phyloP scores from a whole-genome alignment of 2,888 invertebrate genomes.

The Platycnemis pennipes region DNA sequence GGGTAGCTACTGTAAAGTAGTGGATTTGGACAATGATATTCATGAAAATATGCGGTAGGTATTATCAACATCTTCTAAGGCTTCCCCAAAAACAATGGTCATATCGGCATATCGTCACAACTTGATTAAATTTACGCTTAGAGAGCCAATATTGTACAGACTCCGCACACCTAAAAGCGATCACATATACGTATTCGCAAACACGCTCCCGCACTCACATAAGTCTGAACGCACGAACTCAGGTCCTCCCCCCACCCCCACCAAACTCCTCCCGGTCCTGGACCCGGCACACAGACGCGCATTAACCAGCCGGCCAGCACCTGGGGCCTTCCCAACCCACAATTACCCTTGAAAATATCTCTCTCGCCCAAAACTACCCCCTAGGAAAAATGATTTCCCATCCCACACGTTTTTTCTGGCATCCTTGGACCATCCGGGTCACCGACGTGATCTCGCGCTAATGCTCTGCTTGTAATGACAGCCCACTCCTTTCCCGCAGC shows the following conservation, averaged over 20 bases:
- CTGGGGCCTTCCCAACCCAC: slow-evolving; percentile 19
- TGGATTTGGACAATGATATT: no score
- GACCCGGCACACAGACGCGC: neutral
- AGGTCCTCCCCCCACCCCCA: neutral
- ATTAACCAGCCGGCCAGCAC: neutral
- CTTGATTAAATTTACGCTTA: no score
- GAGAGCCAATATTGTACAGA: no score
- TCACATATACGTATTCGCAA: no score
- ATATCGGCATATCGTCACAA: no score
- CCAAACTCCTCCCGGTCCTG: neutral
- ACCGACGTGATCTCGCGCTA: neutral
- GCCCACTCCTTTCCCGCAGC: neutral
- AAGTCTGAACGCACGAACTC: no score
- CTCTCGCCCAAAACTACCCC: neutral
- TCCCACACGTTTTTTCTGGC: neutral
- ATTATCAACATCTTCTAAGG: no score
- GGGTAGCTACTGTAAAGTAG: no score
- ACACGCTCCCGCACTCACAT: no score
- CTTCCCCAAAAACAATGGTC: no score
- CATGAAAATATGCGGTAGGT: no score
- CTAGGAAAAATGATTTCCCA: neutral
- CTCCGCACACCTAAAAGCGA: no score
- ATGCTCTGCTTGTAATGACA: neutral
- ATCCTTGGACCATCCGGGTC: neutral
- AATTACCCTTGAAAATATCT: neutral